Evolutionary conservation across 2,113 vertebrate species (phyloP).

Genomic region (Trematocara unimaculatum): DNA sequence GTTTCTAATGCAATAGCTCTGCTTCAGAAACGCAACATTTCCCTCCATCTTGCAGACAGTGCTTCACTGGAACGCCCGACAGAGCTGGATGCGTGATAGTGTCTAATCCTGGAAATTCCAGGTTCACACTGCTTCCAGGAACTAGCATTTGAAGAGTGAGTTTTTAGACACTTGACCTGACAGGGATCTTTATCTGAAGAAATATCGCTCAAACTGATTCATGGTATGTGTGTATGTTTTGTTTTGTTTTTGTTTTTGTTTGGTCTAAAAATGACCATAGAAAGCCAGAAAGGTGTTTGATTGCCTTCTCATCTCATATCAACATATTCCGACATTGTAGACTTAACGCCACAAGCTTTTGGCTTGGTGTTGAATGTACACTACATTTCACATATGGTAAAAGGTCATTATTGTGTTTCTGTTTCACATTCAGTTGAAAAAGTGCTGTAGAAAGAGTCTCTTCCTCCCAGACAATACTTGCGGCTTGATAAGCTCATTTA

Average conservation of each 20-base stretch:
- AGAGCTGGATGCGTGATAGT: slow-evolving; percentile 42
- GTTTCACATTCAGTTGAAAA: not conserved
- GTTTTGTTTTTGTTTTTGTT: rapidly evolving
- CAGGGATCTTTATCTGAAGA: not conserved
- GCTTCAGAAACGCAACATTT: slow-evolving; percentile 46
- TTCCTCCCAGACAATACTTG: not conserved
- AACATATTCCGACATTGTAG: not conserved
- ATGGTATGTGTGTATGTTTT: not conserved
- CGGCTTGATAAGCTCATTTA: not conserved
- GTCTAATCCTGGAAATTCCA: slow-evolving; percentile 39
- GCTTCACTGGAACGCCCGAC: not conserved
- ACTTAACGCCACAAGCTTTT: not conserved
- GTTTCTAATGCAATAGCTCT: slow-evolving; percentile 59
- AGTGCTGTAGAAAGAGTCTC: not conserved
- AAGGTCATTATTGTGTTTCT: not conserved
- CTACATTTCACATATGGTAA: not conserved
- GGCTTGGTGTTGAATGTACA: not conserved
- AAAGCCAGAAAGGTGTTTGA: not conserved
- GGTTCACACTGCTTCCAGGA: slow-evolving; percentile 14
- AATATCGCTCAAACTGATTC: not conserved
- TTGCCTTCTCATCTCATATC: not conserved
- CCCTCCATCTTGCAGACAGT: slow-evolving; percentile 38
- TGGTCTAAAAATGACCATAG: not conserved
- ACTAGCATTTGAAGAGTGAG: slow-evolving; percentile 28
- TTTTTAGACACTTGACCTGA: slow-evolving; percentile 2